Evolutionary conservation across 2,113 vertebrate species (phyloP).

Genomic region (Hippocampus abdominalis): DNA sequence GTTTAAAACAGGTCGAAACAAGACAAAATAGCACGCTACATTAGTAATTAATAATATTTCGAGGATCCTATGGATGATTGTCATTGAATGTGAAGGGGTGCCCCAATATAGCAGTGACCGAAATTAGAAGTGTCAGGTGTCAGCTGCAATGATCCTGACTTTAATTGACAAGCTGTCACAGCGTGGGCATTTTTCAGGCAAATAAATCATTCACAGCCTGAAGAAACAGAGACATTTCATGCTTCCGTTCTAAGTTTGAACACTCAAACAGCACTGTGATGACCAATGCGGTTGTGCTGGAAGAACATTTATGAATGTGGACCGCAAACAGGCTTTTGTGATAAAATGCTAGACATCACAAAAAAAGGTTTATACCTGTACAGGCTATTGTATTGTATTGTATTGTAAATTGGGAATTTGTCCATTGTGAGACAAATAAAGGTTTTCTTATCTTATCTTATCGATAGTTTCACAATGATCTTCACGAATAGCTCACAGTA

Average conservation of each 20-base stretch:
- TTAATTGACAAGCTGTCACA: conserved; percentile 73
- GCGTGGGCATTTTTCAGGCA: conserved; percentile 52
- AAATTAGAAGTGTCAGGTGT: conserved; percentile 71
- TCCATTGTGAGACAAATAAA: no score
- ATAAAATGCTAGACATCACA: background rate
- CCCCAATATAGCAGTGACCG: conserved; percentile 44
- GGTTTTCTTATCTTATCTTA: no score
- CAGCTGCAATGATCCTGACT: conserved; percentile 61
- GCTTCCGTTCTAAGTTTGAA: conserved; percentile 26
- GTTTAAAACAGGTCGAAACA: background rate
- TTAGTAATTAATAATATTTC: background rate
- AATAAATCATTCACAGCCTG: conserved; percentile 59
- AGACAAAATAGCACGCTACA: background rate
- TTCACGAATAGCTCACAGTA: no score
- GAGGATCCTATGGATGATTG: conserved; percentile 8
- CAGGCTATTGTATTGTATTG: no score
- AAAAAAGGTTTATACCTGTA: no score
- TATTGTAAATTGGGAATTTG: no score
- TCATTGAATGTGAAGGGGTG: conserved; percentile 58
- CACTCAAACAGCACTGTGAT: conserved; percentile 9
- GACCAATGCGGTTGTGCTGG: conserved; percentile 10
- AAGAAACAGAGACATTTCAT: conserved; percentile 44
- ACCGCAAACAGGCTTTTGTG: conserved; percentile 13
- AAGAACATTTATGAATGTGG: conserved; percentile 3
- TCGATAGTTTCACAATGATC: no score